Percentiles rank a stretch among this genome's conserved stretches.
Evolutionary conservation across 2,888 invertebrate genomes (phyloP).

Genomic region (Acronicta aceris): DNA sequence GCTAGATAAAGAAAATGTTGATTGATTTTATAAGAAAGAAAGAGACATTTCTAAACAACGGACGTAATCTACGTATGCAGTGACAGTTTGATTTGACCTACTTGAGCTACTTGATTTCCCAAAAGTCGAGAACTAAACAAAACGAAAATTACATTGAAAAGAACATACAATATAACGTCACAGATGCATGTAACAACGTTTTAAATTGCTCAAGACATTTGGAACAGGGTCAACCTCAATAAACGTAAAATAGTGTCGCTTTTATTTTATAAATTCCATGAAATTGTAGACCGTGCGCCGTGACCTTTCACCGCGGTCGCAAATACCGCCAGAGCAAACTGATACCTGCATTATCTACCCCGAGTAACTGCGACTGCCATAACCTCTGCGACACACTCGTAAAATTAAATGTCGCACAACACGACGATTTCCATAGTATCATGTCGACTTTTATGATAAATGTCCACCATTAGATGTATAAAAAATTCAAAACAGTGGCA

Average conservation of each 20-base stretch:
- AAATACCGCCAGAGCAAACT: slow-evolving; percentile 17
- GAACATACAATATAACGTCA: slow-evolving; percentile 8
- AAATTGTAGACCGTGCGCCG: slow-evolving; percentile 20
- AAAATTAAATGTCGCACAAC: slow-evolving; percentile 38
- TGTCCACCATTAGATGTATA: slow-evolving; percentile 23
- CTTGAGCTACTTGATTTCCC: no score
- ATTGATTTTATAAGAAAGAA: no score
- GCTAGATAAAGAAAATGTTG: no score
- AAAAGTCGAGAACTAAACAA: no score
- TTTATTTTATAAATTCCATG: slow-evolving; percentile 32
- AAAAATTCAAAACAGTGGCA: slow-evolving; percentile 47
- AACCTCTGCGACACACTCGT: slow-evolving; percentile 39
- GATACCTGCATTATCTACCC: slow-evolving; percentile 41
- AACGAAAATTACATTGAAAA: background rate
- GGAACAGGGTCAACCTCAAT: slow-evolving; percentile 12
- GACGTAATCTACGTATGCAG: no score
- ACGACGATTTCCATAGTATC: slow-evolving; percentile 16
- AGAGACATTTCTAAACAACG: no score
- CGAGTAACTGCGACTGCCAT: slow-evolving; percentile 34
- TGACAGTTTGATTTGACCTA: no score
- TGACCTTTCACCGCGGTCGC: slow-evolving; percentile 4
- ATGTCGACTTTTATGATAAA: slow-evolving; percentile 37
- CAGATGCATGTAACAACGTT: slow-evolving; percentile 15
- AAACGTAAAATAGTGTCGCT: slow-evolving; percentile 21
- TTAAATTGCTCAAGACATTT: slow-evolving; percentile 23